Base-by-base conservation (phyloP, 2,113 vertebrate genomes). In the Tonatia bakeri region DNA sequence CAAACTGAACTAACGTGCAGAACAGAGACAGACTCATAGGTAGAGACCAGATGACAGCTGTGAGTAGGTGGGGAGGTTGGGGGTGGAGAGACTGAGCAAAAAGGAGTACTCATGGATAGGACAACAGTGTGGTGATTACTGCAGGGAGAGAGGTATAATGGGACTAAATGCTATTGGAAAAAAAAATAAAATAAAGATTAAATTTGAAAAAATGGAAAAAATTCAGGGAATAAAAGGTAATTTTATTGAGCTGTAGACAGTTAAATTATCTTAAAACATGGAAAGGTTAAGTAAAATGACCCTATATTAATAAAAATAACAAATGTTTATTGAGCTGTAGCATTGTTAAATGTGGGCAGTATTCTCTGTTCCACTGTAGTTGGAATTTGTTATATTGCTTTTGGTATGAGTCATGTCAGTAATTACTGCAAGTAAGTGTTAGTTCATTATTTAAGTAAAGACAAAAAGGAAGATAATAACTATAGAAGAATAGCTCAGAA, bases 361-460 rank as follows among this genome's bases (percentile, higher is more conserved):
- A 50, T 86, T 97, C 40, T 4, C n/a, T 96, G 24, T 95, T 93
- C 40, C 2, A 75, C 36, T 86, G 45, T 69, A 31, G 20, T 65
- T 92, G 82, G 84, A 65, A 90, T 94, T 95, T 75, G 50, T 92
- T 91, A 79, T 43, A 69, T 87, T 96, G 69, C 87, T 91, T 94
- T 94, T 95, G 87, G 76, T 87, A 65, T 96, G 85, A 96, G 83
- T 97, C 75, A 43, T 90, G 50, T 94, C 83, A 82, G 67, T 81
- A 54, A 52, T 96, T 92, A 93, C n/a, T 43, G 4, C 24, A 93
- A 61, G 93, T 72, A 67, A 89, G 14, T 92, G 43, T 79, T 86
- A 64, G 65, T 95, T 96, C 72, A 72, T 56, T 36, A 69, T 86
- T 91, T 89, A 95, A 90, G 93, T 96, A 80, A 86, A 94, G 65